Evolutionary conservation across 1,140 invertebrate genomes (phyloP).

Genomic region (Eupristina koningsbergeri): DNA sequence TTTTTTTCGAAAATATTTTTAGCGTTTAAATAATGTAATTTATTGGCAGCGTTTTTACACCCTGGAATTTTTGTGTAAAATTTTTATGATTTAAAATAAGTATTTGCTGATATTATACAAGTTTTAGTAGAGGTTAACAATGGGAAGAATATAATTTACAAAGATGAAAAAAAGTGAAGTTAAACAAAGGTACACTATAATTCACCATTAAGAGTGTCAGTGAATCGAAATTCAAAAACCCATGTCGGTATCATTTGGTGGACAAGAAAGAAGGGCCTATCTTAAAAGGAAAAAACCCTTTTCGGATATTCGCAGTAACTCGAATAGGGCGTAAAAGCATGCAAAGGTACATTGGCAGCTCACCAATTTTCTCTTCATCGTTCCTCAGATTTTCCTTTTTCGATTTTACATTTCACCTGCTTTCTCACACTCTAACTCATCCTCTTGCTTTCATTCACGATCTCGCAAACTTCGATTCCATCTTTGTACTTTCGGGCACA

Average conservation of each 20-base stretch:
- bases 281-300: background rate
- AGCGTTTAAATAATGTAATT: no score
- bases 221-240: constrained; percentile 1
- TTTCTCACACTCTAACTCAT: background rate
- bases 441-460: background rate
- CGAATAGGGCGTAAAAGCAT: background rate
- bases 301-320: background rate
- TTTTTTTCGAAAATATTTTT: background rate
- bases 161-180: background rate
- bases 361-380: background rate
- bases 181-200: background rate
- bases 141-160: no score
- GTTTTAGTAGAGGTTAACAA: no score
- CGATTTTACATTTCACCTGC: constrained; percentile 25
- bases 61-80: background rate
- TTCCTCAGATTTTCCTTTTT: background rate
- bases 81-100: background rate
- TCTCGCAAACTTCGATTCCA: background rate
- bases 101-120: no score
- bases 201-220: background rate
- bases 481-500: background rate
- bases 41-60: background rate
- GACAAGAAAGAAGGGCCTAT: background rate
- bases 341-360: background rate
- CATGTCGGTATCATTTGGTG: background rate